A percentile compares a stretch with the other conserved stretches of the same genome.
Conservation (phyloP, 2,113 vertebrate genomes). For the Beaufortia kweichowensis region DNA sequence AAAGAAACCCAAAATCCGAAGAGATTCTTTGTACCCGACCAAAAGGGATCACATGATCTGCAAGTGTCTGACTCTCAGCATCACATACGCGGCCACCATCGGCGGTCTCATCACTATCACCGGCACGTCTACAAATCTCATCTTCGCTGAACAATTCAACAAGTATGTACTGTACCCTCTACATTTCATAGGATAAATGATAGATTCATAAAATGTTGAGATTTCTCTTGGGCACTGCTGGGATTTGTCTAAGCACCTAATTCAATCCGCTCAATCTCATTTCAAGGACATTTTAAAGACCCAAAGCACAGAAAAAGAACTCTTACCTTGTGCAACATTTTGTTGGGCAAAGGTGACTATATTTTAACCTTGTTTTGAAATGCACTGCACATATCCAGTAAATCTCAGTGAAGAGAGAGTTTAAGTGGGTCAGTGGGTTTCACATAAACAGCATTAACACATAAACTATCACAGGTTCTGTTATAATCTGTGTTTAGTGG, state of each 20-base stretch:
- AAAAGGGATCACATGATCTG: slow-evolving; percentile 94
- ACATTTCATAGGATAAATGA: background rate
- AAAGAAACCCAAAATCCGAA: slow-evolving; percentile 69
- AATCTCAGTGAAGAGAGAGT: slow-evolving; percentile 1
- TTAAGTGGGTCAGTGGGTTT: slow-evolving; percentile 20
- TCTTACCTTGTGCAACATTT: slow-evolving; percentile 60
- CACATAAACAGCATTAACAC: background rate
- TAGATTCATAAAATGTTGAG: background rate
- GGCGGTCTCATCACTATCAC: slow-evolving; percentile 97
- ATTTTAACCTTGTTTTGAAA: background rate
- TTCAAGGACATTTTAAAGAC: slow-evolving; percentile 50
- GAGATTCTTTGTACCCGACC: slow-evolving; percentile 82
- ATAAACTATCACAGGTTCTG: slow-evolving; percentile 1
- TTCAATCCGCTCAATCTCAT: slow-evolving; percentile 56
- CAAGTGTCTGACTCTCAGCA: slow-evolving; percentile 93
- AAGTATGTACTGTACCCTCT: slow-evolving; percentile 71
- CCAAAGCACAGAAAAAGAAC: slow-evolving; percentile 62
- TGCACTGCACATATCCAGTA: background rate
- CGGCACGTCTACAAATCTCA: slow-evolving; percentile 96
- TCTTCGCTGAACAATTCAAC: slow-evolving; percentile 98
- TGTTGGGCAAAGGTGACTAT: slow-evolving; percentile 64
- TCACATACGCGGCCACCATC: slow-evolving; percentile 93
- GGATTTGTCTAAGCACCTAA: slow-evolving; percentile 61
- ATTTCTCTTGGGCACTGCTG: background rate
- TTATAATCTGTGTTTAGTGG: background rate